A percentile compares a stretch with the other conserved stretches of the same genome.
These are phyloP conservation scores for Colaptes auratus DNA, from an alignment of 2,113 vertebrate genomes.

Conservation along the genomic window DNA sequence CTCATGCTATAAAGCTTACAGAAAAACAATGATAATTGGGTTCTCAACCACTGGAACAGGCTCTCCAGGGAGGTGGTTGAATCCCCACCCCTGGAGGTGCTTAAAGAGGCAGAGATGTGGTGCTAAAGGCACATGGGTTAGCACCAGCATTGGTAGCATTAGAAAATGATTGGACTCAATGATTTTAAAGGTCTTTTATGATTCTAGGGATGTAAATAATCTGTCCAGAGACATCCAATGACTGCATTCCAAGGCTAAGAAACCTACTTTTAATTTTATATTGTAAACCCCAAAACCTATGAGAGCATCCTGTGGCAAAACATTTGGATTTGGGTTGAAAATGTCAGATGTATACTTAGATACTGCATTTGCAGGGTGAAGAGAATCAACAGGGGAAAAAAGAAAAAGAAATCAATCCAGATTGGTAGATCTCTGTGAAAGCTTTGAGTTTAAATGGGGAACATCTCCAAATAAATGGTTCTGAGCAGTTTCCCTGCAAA, in stretches of 20 bases:
- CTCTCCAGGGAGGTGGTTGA: too few species aligned
- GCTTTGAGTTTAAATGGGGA: not conserved
- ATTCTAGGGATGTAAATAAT: not conserved
- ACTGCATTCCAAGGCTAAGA: not conserved
- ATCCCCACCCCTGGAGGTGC: too few species aligned
- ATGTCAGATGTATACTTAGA: not conserved
- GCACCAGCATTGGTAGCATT: too few species aligned
- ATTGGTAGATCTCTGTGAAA: not conserved
- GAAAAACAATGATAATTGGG: not conserved
- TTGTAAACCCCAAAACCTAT: not conserved
- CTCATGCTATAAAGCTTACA: not conserved
- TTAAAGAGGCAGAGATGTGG: too few species aligned
- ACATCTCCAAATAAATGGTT: not conserved
- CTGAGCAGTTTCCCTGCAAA: not conserved
- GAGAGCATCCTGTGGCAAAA: not conserved
- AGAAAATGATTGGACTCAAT: too few species aligned
- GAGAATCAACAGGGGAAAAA: not conserved
- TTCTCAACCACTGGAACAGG: too few species aligned
- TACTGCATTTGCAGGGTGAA: not conserved
- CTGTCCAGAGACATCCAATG: not conserved
- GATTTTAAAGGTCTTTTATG: too few species aligned
- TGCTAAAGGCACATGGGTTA: too few species aligned
- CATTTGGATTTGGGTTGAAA: not conserved
- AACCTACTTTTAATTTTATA: not conserved
- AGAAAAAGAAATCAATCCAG: not conserved